A percentile compares a stretch with the other conserved stretches of the same genome.
Evolutionary conservation across 2,113 vertebrate genomes (phyloP).

Genomic region (Halcyon malimbica): DNA sequence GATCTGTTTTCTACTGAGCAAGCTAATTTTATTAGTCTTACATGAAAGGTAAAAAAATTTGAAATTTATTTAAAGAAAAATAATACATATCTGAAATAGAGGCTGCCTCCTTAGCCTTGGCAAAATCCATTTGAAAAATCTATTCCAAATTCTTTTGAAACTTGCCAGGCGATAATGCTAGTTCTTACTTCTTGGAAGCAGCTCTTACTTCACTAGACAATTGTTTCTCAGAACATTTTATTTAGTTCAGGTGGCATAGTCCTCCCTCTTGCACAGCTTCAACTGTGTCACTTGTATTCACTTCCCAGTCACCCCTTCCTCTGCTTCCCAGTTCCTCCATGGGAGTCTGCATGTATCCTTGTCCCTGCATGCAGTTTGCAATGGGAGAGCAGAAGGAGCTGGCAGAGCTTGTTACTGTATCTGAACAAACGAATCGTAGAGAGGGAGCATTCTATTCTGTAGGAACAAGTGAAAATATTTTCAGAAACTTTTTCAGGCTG

Average conservation of each 20-base stretch:
- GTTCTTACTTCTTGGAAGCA: neutral
- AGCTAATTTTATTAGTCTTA: neutral
- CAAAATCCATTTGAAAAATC: neutral
- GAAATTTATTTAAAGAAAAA: neutral
- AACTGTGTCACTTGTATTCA: neutral
- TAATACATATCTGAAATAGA: neutral
- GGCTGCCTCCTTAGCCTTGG: neutral
- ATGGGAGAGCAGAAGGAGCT: neutral
- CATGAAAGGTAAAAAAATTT: neutral
- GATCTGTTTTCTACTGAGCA: neutral
- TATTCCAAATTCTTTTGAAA: neutral
- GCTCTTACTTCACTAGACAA: neutral
- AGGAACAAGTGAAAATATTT: constrained; percentile 50
- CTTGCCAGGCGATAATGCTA: neutral
- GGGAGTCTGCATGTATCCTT: neutral
- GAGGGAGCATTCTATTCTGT: constrained; percentile 37
- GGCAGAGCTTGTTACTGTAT: neutral
- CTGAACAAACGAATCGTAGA: constrained; percentile 31
- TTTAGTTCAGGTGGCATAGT: neutral
- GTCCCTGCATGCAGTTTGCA: neutral
- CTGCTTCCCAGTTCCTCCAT: neutral
- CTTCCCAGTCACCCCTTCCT: neutral
- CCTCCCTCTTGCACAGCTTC: neutral
- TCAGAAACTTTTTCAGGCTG: constrained; percentile 18
- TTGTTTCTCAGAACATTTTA: neutral